Evolutionary conservation across 2,888 invertebrate genomes (phyloP).

Genomic region (Altica lythri): DNA sequence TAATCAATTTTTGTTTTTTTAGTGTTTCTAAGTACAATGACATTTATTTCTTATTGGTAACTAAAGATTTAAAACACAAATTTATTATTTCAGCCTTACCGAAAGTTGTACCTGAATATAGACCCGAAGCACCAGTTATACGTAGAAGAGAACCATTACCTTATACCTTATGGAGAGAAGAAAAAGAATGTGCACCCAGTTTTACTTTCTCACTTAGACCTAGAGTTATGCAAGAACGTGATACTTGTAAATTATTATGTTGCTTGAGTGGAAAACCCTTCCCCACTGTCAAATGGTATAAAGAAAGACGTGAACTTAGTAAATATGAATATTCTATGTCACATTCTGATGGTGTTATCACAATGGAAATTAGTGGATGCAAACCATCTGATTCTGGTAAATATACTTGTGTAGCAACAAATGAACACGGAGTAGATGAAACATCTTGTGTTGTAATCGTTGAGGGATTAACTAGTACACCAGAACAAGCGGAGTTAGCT

Average conservation of each 20-base stretch:
- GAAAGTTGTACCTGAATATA: slow-evolving; percentile 70
- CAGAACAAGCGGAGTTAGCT: slow-evolving; percentile 82
- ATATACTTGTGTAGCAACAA: slow-evolving; percentile 92
- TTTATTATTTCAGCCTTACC: slow-evolving; percentile 68
- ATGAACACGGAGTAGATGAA: slow-evolving; percentile 93
- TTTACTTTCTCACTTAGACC: slow-evolving; percentile 99
- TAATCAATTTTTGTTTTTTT: too few relatives aligned
- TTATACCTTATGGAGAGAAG: slow-evolving; percentile 91
- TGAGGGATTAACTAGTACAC: slow-evolving; percentile 80
- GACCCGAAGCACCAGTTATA: slow-evolving; percentile 70
- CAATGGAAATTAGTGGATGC: slow-evolving; percentile 95
- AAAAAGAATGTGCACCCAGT: slow-evolving; percentile 89
- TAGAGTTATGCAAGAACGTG: slow-evolving; percentile 94
- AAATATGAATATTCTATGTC: slow-evolving; percentile 91
- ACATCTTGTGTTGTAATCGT: slow-evolving; percentile 95
- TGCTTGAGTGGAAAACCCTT: slow-evolving; percentile 94
- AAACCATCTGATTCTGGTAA: slow-evolving; percentile 94
- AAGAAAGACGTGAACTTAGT: slow-evolving; percentile 89
- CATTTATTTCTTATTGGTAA: not conserved
- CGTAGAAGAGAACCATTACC: slow-evolving; percentile 81
- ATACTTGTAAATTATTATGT: slow-evolving; percentile 96
- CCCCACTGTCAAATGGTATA: slow-evolving; percentile 91
- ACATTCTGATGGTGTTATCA: slow-evolving; percentile 92
- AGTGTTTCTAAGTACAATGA: too few relatives aligned
- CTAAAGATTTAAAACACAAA: slow-evolving; percentile 1